A percentile compares a stretch with the other conserved stretches of the same genome.
Conservation (phyloP, 1,140 invertebrate genomes). For the Platyura marginata region DNA sequence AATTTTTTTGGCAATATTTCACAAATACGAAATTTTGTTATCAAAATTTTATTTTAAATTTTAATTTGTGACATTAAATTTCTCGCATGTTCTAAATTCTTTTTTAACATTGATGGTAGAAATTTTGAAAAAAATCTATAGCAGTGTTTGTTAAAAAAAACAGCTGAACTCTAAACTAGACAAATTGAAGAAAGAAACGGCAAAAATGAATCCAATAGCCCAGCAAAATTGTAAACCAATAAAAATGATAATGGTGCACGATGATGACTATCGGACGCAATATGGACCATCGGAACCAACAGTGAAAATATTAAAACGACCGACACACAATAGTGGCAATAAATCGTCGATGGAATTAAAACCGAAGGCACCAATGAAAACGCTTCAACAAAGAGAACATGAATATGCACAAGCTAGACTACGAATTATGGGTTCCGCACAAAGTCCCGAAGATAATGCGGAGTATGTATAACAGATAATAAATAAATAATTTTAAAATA, state of each 20-base stretch:
- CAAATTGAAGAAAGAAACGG: not conserved
- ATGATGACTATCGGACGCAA: not conserved
- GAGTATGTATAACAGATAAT: constrained; percentile 30
- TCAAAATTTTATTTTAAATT: no score
- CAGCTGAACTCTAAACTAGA: not conserved
- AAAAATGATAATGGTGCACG: not conserved
- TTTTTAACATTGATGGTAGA: not conserved
- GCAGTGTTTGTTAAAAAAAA: not conserved
- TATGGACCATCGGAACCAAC: constrained; percentile 43
- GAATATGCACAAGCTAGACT: constrained; percentile 73
- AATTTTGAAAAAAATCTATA: not conserved
- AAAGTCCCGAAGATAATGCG: constrained; percentile 51
- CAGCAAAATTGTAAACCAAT: not conserved
- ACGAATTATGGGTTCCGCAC: constrained; percentile 63
- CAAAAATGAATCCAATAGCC: not conserved
- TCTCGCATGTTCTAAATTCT: not conserved
- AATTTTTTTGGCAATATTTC: not conserved
- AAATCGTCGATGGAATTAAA: constrained; percentile 33
- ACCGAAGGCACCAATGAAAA: constrained; percentile 58
- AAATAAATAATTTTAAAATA: no score
- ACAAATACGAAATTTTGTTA: not conserved
- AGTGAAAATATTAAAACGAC: constrained; percentile 67
- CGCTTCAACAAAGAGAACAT: constrained; percentile 67
- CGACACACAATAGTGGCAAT: constrained; percentile 28
- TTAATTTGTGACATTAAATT: no score